Evolutionary conservation across 2,797 vertebrate genomes (phyloP).

Genomic region (Poecilia wingei): DNA sequence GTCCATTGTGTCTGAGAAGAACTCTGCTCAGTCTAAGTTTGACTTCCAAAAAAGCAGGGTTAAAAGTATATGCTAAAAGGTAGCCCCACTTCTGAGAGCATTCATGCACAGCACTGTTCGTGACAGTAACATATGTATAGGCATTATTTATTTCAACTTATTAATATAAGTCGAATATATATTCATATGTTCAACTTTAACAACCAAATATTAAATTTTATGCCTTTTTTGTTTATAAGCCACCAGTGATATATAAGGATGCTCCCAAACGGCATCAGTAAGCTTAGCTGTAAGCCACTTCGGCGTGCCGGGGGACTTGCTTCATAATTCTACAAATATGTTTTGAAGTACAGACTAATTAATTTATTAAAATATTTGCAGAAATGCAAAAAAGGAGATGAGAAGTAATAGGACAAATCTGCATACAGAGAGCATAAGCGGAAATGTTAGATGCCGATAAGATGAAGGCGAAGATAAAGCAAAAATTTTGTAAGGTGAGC

Average conservation of each 20-base stretch:
- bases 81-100: neutral
- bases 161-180: neutral
- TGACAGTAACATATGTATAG: neutral
- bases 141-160: neutral
- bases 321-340: constrained; percentile 58
- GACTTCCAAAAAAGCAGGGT: neutral
- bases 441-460: constrained; percentile 31
- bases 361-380: constrained; percentile 61
- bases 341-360: constrained; percentile 66
- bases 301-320: constrained; percentile 40
- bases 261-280: constrained; percentile 45
- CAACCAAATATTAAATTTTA: neutral
- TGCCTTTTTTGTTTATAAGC: constrained; percentile 28
- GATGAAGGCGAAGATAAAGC: constrained; percentile 21
- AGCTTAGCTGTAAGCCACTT: constrained; percentile 44
- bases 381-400: constrained; percentile 29
- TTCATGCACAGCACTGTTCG: neutral
- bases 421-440: constrained; percentile 8
- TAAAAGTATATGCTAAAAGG: neutral
- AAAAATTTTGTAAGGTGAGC: neutral
- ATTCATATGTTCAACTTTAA: neutral
- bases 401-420: neutral
- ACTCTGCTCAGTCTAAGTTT: neutral
- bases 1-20: neutral
- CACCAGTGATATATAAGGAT: constrained; percentile 22